A percentile compares a stretch with the other conserved stretches of the same genome.
Evolutionary conservation across 2,888 invertebrate genomes (phyloP).

Genomic region (Catocala fraxini): DNA sequence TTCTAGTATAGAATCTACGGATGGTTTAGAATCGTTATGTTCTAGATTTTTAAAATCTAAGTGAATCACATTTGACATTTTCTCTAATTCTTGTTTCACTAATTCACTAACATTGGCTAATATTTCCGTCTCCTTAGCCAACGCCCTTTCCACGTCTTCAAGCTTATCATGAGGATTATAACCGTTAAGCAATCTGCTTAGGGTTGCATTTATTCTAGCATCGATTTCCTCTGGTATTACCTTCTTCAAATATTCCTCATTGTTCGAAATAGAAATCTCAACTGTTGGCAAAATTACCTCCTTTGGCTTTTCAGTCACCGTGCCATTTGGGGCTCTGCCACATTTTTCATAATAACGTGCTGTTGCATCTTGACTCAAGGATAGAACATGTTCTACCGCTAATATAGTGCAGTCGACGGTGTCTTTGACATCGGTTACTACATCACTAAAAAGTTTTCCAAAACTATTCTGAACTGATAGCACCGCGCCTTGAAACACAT

Average conservation of each 20-base stretch:
- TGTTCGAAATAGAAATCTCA: slow-evolving; percentile 26
- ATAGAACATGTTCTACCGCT: slow-evolving; percentile 70
- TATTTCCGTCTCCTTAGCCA: slow-evolving; percentile 62
- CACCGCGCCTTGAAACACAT: slow-evolving; percentile 65
- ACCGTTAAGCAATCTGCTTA: slow-evolving; percentile 31
- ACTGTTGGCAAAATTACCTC: slow-evolving; percentile 13
- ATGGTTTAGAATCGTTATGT: slow-evolving; percentile 45
- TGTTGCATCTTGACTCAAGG: slow-evolving; percentile 41
- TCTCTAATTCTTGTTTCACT: slow-evolving; percentile 63
- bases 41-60: slow-evolving; percentile 50
- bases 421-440: slow-evolving; percentile 71
- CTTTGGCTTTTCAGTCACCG: slow-evolving; percentile 14
- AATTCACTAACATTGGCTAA: slow-evolving; percentile 61
- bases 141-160: slow-evolving; percentile 48
- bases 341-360: slow-evolving; percentile 51
- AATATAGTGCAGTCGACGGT: slow-evolving; percentile 75
- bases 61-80: slow-evolving; percentile 61
- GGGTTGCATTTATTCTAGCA: slow-evolving; percentile 44
- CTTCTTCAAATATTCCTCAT: slow-evolving; percentile 29
- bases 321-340: slow-evolving; percentile 25
- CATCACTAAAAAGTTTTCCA: slow-evolving; percentile 70
- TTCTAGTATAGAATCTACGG: slow-evolving; percentile 59
- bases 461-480: slow-evolving; percentile 67
- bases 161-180: slow-evolving; percentile 45
- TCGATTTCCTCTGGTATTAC: slow-evolving; percentile 35